These are phyloP conservation scores for Callyntrura guangdongensis DNA, from an alignment of 2,888 invertebrate species.

Conservation along the genomic window DNA sequence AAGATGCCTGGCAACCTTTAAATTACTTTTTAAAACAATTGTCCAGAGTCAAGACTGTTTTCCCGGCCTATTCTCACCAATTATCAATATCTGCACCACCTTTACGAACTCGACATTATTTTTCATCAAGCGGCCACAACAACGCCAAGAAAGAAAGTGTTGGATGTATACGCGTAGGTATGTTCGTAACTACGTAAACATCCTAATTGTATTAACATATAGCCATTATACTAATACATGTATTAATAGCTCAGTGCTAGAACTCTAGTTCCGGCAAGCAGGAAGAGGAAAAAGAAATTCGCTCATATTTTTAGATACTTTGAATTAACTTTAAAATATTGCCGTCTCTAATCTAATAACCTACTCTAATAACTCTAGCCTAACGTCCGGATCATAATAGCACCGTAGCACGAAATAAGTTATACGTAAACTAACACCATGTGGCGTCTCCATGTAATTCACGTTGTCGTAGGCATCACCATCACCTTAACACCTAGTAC, in stretches of 20 bases:
- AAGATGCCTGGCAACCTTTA: background rate
- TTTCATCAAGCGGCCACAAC: background rate
- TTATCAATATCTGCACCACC: background rate
- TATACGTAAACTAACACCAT: background rate
- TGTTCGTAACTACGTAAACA: background rate
- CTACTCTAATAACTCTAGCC: too few species aligned
- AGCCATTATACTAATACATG: too few species aligned
- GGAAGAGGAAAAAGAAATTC: conserved; percentile 3
- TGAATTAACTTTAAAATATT: conserved; percentile 27
- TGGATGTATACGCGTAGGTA: background rate
- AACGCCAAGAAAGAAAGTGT: too few species aligned
- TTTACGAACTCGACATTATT: background rate
- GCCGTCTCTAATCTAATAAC: too few species aligned
- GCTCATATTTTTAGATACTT: conserved; percentile 66
- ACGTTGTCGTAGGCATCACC: background rate
- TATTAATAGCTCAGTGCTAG: too few species aligned
- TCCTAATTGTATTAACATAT: background rate
- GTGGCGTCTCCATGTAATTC: background rate
- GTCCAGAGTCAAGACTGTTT: conserved; percentile 43
- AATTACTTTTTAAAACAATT: background rate
- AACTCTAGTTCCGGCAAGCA: background rate
- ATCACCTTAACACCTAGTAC: too few species aligned
- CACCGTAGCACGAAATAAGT: too few species aligned
- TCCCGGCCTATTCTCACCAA: conserved; percentile 18
- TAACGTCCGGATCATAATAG: too few species aligned